Conservation (phyloP, 2,797 vertebrate genomes). For the Silurus aristotelis region DNA sequence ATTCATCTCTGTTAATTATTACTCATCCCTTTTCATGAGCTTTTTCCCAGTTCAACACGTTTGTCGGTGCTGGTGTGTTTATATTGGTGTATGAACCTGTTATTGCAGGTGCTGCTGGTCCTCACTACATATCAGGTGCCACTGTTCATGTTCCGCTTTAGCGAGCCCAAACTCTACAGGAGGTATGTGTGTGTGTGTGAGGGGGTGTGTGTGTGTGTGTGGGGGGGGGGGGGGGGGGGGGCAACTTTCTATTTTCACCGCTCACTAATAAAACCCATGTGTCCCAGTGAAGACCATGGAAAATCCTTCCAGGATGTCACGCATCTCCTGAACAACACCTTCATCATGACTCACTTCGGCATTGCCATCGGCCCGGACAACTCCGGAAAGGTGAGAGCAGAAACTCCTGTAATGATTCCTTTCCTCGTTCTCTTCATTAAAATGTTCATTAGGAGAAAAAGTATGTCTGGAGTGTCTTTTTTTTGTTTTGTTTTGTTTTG, state of each 20-base stretch:
- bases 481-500: neutral
- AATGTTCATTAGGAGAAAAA: too few relatives aligned
- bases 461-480: neutral
- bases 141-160: slow-evolving; percentile 83
- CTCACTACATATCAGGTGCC: slow-evolving; percentile 91
- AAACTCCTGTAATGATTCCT: neutral
- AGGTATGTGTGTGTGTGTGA: slow-evolving; percentile 58
- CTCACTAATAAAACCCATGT: slow-evolving; percentile 6
- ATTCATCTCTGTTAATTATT: neutral
- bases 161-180: slow-evolving; percentile 91
- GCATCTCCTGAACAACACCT: slow-evolving; percentile 87
- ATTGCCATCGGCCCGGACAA: slow-evolving; percentile 88
- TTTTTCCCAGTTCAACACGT: neutral
- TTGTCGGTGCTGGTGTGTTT: neutral
- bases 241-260: neutral
- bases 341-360: slow-evolving; percentile 89
- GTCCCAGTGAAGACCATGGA: slow-evolving; percentile 87
- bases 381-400: slow-evolving; percentile 83
- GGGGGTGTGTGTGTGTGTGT: neutral
- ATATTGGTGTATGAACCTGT: neutral
- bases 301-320: slow-evolving; percentile 90
- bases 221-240: too few relatives aligned
- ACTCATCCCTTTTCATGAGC: neutral
- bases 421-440: neutral
- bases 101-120: slow-evolving; percentile 85